Percentiles rank a stretch among this genome's conserved stretches.
These are phyloP conservation scores for Lynx canadensis DNA, from an alignment of 2,113 vertebrate genomes.

Conservation along the genomic window DNA sequence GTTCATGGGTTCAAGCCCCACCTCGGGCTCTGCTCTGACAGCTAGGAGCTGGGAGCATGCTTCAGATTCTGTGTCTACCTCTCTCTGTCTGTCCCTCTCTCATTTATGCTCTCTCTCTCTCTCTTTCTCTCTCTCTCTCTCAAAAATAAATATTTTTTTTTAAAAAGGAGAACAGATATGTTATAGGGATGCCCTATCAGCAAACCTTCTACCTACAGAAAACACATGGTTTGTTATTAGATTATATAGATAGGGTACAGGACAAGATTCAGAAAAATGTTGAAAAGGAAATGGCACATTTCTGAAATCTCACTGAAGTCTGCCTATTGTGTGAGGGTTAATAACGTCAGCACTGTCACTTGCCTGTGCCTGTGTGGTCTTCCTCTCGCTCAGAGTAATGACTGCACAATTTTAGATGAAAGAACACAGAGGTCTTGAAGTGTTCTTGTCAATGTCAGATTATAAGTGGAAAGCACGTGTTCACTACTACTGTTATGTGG, in stretches of 20 bases:
- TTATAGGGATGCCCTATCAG: not conserved
- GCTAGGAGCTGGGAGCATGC: too few relatives aligned
- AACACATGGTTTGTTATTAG: not conserved
- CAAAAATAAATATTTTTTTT: too few relatives aligned
- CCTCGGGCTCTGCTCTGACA: too few relatives aligned
- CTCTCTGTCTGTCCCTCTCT: too few relatives aligned
- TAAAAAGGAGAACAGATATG: not conserved
- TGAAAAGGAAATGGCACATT: not conserved
- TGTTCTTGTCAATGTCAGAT: not conserved
- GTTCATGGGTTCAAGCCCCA: too few relatives aligned
- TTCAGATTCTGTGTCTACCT: too few relatives aligned
- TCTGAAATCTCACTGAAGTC: not conserved
- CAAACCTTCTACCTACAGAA: not conserved
- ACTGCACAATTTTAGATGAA: not conserved
- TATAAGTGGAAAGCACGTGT: not conserved
- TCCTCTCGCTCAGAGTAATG: not conserved
- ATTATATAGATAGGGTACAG: not conserved
- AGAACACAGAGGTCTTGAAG: not conserved
- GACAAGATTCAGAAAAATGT: not conserved
- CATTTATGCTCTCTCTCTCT: too few relatives aligned
- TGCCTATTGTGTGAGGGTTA: not conserved
- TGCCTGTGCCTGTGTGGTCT: not conserved
- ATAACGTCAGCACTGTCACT: not conserved
- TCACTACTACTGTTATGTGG: not conserved
- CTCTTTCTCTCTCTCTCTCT: too few relatives aligned